These are phyloP conservation scores for Potorous gilbertii DNA, from an alignment of 2,797 vertebrate genomes.

Conservation along the genomic window DNA sequence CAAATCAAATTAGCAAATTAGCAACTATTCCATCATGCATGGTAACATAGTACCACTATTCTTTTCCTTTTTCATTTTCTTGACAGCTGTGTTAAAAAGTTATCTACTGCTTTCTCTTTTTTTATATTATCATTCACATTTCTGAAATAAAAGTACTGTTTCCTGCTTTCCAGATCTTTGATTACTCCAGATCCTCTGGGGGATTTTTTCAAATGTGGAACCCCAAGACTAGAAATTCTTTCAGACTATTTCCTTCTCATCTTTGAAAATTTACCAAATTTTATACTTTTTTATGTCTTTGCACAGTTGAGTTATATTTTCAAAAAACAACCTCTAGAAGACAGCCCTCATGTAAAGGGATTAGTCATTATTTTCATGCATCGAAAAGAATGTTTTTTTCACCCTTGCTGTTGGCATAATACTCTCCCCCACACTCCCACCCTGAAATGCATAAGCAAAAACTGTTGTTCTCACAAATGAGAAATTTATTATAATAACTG, in stretches of 20 bases:
- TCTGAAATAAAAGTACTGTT: neutral
- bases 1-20: neutral
- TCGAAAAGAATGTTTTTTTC: slow-evolving; percentile 54
- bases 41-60: neutral
- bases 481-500: slow-evolving; percentile 73
- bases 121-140: neutral
- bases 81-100: neutral
- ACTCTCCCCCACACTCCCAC: slow-evolving; percentile 67
- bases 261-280: neutral
- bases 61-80: neutral
- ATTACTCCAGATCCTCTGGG: neutral
- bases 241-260: neutral
- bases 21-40: neutral
- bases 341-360: slow-evolving; percentile 50
- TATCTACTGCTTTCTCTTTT: neutral
- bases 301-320: slow-evolving; percentile 51
- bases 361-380: slow-evolving; percentile 75
- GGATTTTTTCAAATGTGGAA: neutral
- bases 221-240: neutral
- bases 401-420: slow-evolving; percentile 76
- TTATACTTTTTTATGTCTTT: neutral
- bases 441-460: slow-evolving; percentile 62
- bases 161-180: neutral
- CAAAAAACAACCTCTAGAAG: slow-evolving; percentile 63
- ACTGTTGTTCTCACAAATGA: slow-evolving; percentile 64